Evolutionary conservation across 2,888 invertebrate species (phyloP).

Genomic region (Caenorhabditis virilis): DNA sequence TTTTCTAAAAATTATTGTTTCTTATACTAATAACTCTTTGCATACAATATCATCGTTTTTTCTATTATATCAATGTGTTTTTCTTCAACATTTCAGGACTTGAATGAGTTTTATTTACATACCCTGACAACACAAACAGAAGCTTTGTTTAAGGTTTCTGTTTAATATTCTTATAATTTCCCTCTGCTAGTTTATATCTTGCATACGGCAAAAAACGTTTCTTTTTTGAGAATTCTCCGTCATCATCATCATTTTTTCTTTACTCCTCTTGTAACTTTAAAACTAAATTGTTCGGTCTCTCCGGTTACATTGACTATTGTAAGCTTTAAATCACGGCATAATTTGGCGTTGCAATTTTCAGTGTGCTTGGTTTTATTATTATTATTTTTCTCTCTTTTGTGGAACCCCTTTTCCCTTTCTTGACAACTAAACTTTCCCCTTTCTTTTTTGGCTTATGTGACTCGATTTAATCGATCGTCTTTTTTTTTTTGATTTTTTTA

Average conservation of each 20-base stretch:
- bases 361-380: neutral
- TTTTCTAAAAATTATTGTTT: slow-evolving; percentile 12
- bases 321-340: slow-evolving; percentile 2
- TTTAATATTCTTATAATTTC: neutral
- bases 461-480: slow-evolving; percentile 3
- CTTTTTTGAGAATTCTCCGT: neutral
- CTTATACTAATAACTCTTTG: neutral
- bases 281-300: neutral
- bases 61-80: neutral
- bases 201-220: neutral
- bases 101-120: too few species aligned
- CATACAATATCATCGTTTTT: neutral
- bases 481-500: too few species aligned
- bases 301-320: slow-evolving; percentile 1
- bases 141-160: neutral
- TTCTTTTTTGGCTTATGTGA: slow-evolving; percentile 18
- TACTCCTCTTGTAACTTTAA: neutral
- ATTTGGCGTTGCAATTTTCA: slow-evolving; percentile 1
- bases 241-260: neutral
- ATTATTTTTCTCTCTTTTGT: neutral
- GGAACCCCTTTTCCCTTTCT: neutral
- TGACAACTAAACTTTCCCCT: neutral
- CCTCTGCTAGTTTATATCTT: neutral
- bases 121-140: too few species aligned
- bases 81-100: neutral